These are phyloP conservation scores for Drosophila tripunctata DNA, from an alignment of 2,888 invertebrate genomes.

Conservation along the genomic window DNA sequence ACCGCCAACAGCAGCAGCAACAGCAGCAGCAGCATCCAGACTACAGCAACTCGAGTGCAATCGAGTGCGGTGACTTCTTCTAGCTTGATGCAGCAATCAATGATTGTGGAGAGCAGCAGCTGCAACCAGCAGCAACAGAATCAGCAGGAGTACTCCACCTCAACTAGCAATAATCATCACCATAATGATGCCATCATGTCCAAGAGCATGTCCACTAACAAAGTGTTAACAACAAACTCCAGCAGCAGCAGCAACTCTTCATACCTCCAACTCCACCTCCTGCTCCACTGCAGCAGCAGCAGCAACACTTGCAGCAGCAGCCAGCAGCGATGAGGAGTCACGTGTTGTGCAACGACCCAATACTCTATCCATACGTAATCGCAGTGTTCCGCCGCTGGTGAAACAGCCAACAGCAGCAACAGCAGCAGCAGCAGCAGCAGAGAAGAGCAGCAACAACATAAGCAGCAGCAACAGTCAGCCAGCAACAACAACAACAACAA, in stretches of 20 bases:
- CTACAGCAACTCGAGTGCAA: slow-evolving; percentile 78
- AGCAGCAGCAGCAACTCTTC: slow-evolving; percentile 9
- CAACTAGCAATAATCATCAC: slow-evolving; percentile 50
- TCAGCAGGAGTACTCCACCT: slow-evolving; percentile 34
- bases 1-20: slow-evolving; percentile 44
- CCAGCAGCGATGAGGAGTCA: slow-evolving; percentile 75
- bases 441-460: slow-evolving; percentile 43
- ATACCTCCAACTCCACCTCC: neutral
- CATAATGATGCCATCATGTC: slow-evolving; percentile 66
- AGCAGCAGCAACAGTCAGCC: slow-evolving; percentile 46
- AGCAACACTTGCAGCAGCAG: slow-evolving; percentile 18
- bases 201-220: slow-evolving; percentile 60
- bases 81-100: slow-evolving; percentile 75
- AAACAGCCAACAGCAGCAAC: slow-evolving; percentile 50
- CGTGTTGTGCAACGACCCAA: slow-evolving; percentile 77
- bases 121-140: slow-evolving; percentile 52
- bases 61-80: slow-evolving; percentile 79
- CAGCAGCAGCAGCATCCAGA: slow-evolving; percentile 37
- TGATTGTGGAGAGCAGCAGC: slow-evolving; percentile 72
- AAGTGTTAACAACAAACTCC: slow-evolving; percentile 21
- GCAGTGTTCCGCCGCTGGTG: slow-evolving; percentile 81
- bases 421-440: slow-evolving; percentile 4
- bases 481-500: slow-evolving; percentile 21
- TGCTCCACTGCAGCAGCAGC: slow-evolving; percentile 3
- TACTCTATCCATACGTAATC: slow-evolving; percentile 81